phyloP scores from a whole-genome alignment of 2,113 vertebrate species.

The Eurypyga helias region DNA sequence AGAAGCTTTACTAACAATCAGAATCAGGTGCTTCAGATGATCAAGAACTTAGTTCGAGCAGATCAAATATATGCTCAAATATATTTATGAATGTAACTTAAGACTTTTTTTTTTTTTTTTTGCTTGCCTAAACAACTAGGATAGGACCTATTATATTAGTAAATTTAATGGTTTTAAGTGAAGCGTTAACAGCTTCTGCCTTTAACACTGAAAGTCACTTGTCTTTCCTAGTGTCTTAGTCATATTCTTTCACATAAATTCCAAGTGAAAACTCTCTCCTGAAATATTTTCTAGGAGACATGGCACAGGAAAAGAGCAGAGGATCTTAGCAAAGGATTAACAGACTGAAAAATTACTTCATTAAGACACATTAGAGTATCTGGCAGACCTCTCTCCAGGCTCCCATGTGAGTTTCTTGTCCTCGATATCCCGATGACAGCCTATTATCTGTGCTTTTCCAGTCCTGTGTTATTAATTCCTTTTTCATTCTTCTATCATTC shows the following conservation, averaged over 20 bases:
- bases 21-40: neutral
- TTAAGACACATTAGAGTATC: neutral
- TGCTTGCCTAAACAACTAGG: neutral
- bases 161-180: neutral
- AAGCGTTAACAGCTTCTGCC: neutral
- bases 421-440: neutral
- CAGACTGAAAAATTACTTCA: neutral
- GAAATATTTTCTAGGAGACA: neutral
- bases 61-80: neutral
- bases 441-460: neutral
- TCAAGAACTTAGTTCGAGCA: neutral
- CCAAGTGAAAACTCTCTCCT: neutral
- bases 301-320: neutral
- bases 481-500: neutral
- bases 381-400: neutral
- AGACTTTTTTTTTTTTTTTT: rapidly evolving
- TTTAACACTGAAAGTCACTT: neutral
- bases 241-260: neutral
- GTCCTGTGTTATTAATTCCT: neutral
- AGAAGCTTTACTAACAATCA: neutral
- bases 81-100: rapidly evolving
- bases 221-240: neutral
- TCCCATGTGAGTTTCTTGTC: neutral
- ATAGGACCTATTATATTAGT: neutral
- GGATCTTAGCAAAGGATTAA: neutral